Percentiles rank a stretch among this genome's conserved stretches.
Conservation (phyloP, 2,113 vertebrate species). For the Poeciliopsis turrubarensis region DNA sequence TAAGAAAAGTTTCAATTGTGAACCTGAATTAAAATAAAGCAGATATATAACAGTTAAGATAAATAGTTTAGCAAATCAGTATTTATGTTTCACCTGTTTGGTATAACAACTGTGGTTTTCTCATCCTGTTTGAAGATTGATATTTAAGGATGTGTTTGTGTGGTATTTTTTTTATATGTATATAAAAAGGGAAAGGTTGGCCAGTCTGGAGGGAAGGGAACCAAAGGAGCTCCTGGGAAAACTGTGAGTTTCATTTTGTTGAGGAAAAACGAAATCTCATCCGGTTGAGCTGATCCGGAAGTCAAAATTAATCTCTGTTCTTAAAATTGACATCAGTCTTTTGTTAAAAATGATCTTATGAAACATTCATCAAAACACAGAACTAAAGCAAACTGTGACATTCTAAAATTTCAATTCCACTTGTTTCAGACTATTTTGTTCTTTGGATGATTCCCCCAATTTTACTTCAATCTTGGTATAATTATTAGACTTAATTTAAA, state of each 20-base stretch:
- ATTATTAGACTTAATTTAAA: not conserved
- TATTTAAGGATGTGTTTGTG: not conserved
- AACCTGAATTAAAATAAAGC: not conserved
- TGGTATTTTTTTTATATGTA: not conserved
- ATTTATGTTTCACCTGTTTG: not conserved
- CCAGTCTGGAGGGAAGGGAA: constrained; percentile 63
- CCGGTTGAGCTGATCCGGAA: not conserved
- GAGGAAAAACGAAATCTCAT: not conserved
- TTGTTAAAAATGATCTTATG: not conserved
- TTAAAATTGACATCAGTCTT: not conserved
- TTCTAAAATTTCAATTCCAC: not conserved
- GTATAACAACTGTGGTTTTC: no score
- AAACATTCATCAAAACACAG: not conserved
- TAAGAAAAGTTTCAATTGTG: constrained; percentile 23
- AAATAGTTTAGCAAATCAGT: not conserved
- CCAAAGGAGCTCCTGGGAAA: constrained; percentile 67
- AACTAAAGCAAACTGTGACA: not conserved
- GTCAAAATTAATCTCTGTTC: not conserved
- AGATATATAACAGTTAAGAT: not conserved
- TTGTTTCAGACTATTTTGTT: not conserved
- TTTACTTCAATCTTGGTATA: not conserved
- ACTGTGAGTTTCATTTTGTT: constrained; percentile 60
- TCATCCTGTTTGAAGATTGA: not conserved
- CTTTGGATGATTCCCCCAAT: not conserved
- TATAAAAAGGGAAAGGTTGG: constrained; percentile 65